Base-by-base conservation (phyloP, 2,888 invertebrate genomes). In the Synanthedon vespiformis region DNA sequence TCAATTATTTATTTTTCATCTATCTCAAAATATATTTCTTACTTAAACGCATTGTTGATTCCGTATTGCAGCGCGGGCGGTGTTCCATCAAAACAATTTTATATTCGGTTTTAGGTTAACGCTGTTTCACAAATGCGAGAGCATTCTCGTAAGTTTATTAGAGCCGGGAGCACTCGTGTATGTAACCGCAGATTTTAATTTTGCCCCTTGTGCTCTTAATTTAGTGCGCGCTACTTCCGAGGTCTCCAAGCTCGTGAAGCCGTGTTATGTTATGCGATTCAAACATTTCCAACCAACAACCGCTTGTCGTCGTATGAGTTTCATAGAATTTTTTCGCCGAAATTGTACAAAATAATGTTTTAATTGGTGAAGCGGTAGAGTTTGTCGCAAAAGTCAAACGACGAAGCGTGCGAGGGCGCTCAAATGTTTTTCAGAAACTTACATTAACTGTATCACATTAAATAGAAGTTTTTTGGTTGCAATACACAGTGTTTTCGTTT, bases 171-270 rank as follows among this genome's bases (percentile, higher is more conserved):
- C 65, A 59, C 61, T 65, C 65, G 60, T 65, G 68, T 67, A 74
- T 70, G 70, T 70, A 67, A 68, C 77, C 77, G 65, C 77, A 70
- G 68, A 72, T 77, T 80, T 79, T 77, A 77, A 79, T 78, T 78
- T 75, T 60, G 63, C 66, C 66, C 64, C 70, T 72, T 70, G 65
- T 74, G 66, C 66, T 66, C 61, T 72, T 72, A 73, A 77, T 77
- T 73, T 71, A 71, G 68, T 72, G 68, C 62, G 61, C 63, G 55
- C 64, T 68, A 64, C 61, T 67, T 65, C 63, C 60, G 53, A 53
- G 57, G 58, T 54, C 56, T 53, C 53, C 49, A 41, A 49, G 48
- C 54, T 48, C 16, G 48, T 16, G 18, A 18, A 48, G 48, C 48
- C 18, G 22, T n/a, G n/a, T n/a, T n/a, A 2, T 22, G 18, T 49